Evolutionary conservation across 1,140 invertebrate genomes (phyloP), one percentile per base, ranked within the genome.

Genomic region (Drosophila mayri): DNA sequence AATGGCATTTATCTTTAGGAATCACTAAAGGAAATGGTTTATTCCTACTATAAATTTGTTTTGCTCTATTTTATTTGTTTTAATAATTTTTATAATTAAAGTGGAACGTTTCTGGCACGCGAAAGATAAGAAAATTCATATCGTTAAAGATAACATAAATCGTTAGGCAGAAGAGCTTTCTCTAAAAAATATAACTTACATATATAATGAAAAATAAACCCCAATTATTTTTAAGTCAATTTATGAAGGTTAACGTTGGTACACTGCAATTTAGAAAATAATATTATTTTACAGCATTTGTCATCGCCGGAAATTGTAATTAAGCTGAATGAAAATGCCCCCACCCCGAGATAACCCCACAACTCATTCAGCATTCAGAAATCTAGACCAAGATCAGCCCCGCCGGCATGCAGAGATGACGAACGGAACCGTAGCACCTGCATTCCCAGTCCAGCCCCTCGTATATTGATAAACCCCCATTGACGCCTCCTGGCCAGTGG

Each of bases 381-480:
- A 73, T 60, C 44, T 60, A 49, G 37, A 11, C 43, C 28, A 60
- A 73, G 70, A 73, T 73, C 52, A 60, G 67, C 20, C 14, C 50
- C 14, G 50, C n/a, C 66, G 49, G 49, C 49, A 37, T 72, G 70
- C 52, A 73, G 68, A 73, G 55, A 71, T 72, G 70, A 72, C 70
- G 30, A 60, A 16, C 46, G 46, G 12, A 14, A 37, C 35, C 46
- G 70, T 46, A 63, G 28, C 70, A 74, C 70, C 71, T 62, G 70
- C 71, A 74, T 41, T 73, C 28, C 30, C 66, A 62, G 71, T 74
- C 71, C 71, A 74, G 70, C 71, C 71, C 71, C 70, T 61, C 16
- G 20, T 49, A 20, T 11, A 37, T 73, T 73, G 70, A 74, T 74
- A 74, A 74, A 74, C 67, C 68, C 41, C 70, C 71, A 74, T 74